phyloP scores from a whole-genome alignment of 1,140 invertebrate genomes.

The Aplysia californica region DNA sequence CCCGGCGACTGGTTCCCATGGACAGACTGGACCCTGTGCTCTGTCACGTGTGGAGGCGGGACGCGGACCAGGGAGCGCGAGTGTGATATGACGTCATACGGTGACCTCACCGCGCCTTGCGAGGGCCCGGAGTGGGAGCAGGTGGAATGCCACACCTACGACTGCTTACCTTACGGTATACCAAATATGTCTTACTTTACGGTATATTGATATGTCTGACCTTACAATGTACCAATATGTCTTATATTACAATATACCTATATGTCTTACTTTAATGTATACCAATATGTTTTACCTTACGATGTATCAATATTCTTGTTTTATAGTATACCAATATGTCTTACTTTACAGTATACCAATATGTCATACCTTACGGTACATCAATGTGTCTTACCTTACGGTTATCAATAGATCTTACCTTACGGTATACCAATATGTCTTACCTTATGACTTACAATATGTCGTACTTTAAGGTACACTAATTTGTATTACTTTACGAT shows the following conservation, averaged over 20 bases:
- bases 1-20: slow-evolving; percentile 64
- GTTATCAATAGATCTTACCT: too few relatives aligned
- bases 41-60: slow-evolving; percentile 89
- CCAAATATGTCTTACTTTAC: not conserved
- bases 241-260: too few relatives aligned
- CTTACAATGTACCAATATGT: not conserved
- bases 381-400: too few relatives aligned
- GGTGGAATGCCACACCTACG: slow-evolving; percentile 45
- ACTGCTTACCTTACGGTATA: slow-evolving; percentile 43
- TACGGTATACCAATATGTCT: too few relatives aligned
- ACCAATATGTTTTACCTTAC: not conserved
- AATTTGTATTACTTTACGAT: too few relatives aligned
- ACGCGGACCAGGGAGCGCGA: slow-evolving; percentile 74
- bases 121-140: slow-evolving; percentile 28
- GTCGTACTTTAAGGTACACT: too few relatives aligned
- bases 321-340: not conserved
- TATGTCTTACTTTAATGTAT: not conserved
- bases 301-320: not conserved
- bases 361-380: too few relatives aligned
- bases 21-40: slow-evolving; percentile 87
- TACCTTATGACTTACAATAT: too few relatives aligned
- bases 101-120: slow-evolving; percentile 53
- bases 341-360: too few relatives aligned
- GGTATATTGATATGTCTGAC: not conserved
- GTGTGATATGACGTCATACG: slow-evolving; percentile 53